phyloP scores from a whole-genome alignment of 2,797 vertebrate genomes.

The Prionace glauca region DNA sequence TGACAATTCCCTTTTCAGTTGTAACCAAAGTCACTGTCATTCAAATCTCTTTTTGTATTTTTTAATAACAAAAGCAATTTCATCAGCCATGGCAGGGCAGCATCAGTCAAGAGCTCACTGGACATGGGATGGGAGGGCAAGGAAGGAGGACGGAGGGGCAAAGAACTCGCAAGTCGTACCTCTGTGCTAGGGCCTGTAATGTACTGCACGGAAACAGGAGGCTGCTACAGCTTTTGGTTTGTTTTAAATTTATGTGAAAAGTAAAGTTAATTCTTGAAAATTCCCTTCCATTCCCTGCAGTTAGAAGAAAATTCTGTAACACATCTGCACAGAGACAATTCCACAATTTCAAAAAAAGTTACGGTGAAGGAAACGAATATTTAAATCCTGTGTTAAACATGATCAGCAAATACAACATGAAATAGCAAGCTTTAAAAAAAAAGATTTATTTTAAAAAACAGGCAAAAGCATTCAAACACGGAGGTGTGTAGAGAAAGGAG shows the following conservation, averaged over 20 bases:
- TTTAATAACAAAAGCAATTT: neutral
- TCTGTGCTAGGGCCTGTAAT: conserved; percentile 32
- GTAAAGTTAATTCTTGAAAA: conserved; percentile 31
- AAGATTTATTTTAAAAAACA: conserved; percentile 54
- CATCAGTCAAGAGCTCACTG: neutral
- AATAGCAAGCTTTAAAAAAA: conserved; percentile 36
- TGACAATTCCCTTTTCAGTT: neutral
- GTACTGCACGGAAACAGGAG: conserved; percentile 7
- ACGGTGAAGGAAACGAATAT: conserved; percentile 28
- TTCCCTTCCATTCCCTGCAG: conserved; percentile 24
- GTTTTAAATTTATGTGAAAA: conserved; percentile 26
- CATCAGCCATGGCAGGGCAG: neutral
- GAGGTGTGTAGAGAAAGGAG: conserved; percentile 99
- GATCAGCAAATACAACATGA: conserved; percentile 31
- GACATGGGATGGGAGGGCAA: neutral
- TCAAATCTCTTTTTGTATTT: neutral
- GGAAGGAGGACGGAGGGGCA: neutral
- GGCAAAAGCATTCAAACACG: conserved; percentile 99
- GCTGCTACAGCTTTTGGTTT: neutral
- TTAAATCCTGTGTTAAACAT: conserved; percentile 30
- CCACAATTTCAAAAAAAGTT: conserved; percentile 29
- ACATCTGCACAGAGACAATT: conserved; percentile 34
- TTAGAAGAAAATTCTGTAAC: conserved; percentile 28
- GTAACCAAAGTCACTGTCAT: conserved; percentile 12
- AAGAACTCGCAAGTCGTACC: conserved; percentile 19